A percentile compares a stretch with the other conserved stretches of the same genome.
Evolutionary conservation across 2,113 vertebrate species (phyloP).

Genomic region (Oxyruncus cristatus): DNA sequence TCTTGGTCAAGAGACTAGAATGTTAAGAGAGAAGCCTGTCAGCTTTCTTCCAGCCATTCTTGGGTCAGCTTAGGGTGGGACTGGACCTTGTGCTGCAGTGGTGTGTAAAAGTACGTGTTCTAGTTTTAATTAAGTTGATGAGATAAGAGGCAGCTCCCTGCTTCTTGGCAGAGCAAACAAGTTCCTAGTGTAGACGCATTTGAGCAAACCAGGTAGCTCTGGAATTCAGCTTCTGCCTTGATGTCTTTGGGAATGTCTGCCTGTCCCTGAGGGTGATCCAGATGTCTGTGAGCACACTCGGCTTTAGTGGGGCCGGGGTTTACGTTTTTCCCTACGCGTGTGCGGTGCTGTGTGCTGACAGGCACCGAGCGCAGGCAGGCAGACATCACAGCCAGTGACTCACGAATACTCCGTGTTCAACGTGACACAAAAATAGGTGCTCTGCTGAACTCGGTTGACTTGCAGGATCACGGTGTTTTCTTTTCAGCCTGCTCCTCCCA

Average conservation of each 20-base stretch:
- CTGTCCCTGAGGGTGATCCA: background rate
- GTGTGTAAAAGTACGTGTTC: fast-evolving
- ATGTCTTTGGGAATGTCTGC: background rate
- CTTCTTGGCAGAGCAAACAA: background rate
- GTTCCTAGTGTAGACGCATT: background rate
- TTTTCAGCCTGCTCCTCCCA: background rate
- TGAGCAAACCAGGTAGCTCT: background rate
- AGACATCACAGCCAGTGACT: fast-evolving
- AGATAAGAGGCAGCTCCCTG: background rate
- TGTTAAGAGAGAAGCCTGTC: background rate
- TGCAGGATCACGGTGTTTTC: fast-evolving
- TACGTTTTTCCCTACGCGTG: fast-evolving
- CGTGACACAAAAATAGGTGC: fast-evolving
- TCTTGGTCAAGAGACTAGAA: background rate
- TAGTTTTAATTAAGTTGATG: background rate
- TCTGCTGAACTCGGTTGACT: background rate
- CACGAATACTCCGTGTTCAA: fast-evolving
- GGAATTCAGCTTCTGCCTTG: background rate
- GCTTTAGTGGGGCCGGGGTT: background rate
- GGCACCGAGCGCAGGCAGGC: background rate
- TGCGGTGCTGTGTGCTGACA: background rate
- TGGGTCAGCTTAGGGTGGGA: background rate
- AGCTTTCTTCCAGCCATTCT: background rate
- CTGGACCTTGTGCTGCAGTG: background rate
- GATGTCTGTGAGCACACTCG: fast-evolving